These are phyloP conservation scores for Lepus townsendii DNA, from an alignment of 2,797 vertebrate species.

Conservation along the genomic window DNA sequence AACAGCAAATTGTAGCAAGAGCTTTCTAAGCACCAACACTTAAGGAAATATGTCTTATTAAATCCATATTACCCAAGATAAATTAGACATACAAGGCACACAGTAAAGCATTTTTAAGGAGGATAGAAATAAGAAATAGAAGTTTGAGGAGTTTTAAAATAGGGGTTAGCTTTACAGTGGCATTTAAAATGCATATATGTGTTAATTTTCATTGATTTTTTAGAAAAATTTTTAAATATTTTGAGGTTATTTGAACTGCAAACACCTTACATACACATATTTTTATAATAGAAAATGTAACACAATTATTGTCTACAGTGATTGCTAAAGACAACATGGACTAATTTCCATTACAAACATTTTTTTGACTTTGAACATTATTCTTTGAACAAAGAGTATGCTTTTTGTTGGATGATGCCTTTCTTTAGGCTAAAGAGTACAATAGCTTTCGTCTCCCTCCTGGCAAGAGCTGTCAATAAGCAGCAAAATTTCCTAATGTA, in stretches of 20 bases:
- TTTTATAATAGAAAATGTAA: slow-evolving; percentile 48
- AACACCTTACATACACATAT: not conserved
- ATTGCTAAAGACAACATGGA: slow-evolving; percentile 8
- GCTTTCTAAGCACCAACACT: slow-evolving; percentile 29
- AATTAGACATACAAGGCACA: not conserved
- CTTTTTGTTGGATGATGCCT: slow-evolving; percentile 22
- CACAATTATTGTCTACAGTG: not conserved
- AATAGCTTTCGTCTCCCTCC: slow-evolving; percentile 58
- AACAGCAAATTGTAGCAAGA: slow-evolving; percentile 57
- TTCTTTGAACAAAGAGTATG: slow-evolving; percentile 27
- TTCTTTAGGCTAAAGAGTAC: slow-evolving; percentile 40
- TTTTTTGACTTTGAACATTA: slow-evolving; percentile 36
- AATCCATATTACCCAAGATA: slow-evolving; percentile 28
- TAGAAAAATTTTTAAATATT: slow-evolving; percentile 22
- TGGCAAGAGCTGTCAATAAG: slow-evolving; percentile 38
- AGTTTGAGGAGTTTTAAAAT: not conserved
- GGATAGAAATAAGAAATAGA: slow-evolving; percentile 57
- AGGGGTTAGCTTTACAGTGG: slow-evolving; percentile 48
- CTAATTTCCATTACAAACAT: slow-evolving; percentile 2
- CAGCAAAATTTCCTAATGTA: slow-evolving; percentile 56
- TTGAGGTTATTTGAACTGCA: slow-evolving; percentile 55
- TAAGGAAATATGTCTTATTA: slow-evolving; percentile 68
- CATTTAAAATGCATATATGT: slow-evolving; percentile 43
- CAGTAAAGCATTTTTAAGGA: slow-evolving; percentile 36
- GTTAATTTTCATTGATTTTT: slow-evolving; percentile 60